These are phyloP conservation scores for Dastarcus helophoroides DNA, from an alignment of 2,888 invertebrate species.

Conservation along the genomic window DNA sequence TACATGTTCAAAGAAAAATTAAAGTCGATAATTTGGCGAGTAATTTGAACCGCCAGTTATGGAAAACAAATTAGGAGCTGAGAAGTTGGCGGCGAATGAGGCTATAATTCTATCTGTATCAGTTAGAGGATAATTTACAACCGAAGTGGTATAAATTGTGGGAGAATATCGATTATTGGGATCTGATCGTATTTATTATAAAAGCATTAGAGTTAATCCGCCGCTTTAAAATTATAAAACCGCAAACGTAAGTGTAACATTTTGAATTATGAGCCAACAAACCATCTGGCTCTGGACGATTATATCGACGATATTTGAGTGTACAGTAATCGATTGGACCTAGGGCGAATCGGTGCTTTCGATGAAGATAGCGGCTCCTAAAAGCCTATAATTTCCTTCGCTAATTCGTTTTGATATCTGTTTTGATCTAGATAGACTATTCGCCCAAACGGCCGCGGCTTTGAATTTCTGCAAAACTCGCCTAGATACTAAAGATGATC, in stretches of 20 bases:
- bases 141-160: not conserved
- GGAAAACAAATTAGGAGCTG: too few relatives aligned
- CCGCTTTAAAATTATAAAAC: constrained; percentile 35
- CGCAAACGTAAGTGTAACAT: constrained; percentile 33
- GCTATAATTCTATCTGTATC: not conserved
- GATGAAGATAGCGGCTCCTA: constrained; percentile 38
- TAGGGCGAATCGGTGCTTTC: constrained; percentile 30
- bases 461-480: not conserved
- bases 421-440: constrained; percentile 27
- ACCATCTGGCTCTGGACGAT: constrained; percentile 32
- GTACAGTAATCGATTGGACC: constrained; percentile 36
- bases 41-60: too few relatives aligned
- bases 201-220: constrained; percentile 25
- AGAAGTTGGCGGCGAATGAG: constrained; percentile 1
- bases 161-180: not conserved
- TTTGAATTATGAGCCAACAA: constrained; percentile 29
- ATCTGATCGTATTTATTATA: constrained; percentile 2
- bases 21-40: too few relatives aligned
- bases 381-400: constrained; percentile 39
- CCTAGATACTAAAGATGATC: too few relatives aligned
- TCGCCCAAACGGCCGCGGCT: constrained; percentile 10
- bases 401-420: constrained; percentile 39
- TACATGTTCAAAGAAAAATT: too few relatives aligned
- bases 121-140: constrained; percentile 1
- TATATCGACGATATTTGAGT: constrained; percentile 32